phyloP scores from a whole-genome alignment of 1,140 invertebrate species.

The Aphelinus certus region DNA sequence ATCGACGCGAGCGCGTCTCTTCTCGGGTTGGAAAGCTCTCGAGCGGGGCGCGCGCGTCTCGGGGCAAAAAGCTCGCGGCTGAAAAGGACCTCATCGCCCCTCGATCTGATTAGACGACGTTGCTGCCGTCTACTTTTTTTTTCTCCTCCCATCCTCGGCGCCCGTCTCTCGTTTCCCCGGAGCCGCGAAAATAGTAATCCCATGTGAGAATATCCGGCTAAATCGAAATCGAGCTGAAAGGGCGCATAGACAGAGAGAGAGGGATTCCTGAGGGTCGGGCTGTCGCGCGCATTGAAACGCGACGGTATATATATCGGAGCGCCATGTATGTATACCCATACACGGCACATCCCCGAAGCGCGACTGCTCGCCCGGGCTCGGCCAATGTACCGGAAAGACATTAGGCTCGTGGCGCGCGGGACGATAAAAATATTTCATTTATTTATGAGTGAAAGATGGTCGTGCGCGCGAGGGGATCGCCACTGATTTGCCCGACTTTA shows the following conservation, averaged over 20 bases:
- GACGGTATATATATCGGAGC: too few relatives aligned
- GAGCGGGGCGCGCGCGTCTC: too few relatives aligned
- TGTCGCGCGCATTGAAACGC: too few relatives aligned
- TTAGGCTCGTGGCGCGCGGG: conserved; percentile 3
- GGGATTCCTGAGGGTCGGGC: not conserved
- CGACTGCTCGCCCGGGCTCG: not conserved
- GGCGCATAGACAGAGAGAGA: not conserved
- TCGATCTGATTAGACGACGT: conserved; percentile 9
- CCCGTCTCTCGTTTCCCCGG: not conserved
- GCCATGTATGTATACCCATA: too few relatives aligned
- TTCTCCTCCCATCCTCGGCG: not conserved
- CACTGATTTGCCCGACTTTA: conserved; percentile 19
- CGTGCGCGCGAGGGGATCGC: not conserved
- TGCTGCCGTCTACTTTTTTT: conserved; percentile 4
- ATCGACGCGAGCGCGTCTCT: not conserved
- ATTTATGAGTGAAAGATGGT: not conserved
- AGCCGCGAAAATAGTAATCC: conserved; percentile 9
- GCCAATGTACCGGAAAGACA: conserved; percentile 32
- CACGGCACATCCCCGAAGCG: too few relatives aligned
- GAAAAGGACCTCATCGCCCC: conserved; percentile 17
- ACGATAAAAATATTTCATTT: conserved; percentile 34
- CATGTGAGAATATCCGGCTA: not conserved
- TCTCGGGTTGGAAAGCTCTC: too few relatives aligned
- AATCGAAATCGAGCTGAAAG: conserved; percentile 10
- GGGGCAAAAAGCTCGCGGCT: too few relatives aligned